Base-by-base conservation (phyloP, 92 coral and sea anemone species). In the Bergia sp. region DNA sequence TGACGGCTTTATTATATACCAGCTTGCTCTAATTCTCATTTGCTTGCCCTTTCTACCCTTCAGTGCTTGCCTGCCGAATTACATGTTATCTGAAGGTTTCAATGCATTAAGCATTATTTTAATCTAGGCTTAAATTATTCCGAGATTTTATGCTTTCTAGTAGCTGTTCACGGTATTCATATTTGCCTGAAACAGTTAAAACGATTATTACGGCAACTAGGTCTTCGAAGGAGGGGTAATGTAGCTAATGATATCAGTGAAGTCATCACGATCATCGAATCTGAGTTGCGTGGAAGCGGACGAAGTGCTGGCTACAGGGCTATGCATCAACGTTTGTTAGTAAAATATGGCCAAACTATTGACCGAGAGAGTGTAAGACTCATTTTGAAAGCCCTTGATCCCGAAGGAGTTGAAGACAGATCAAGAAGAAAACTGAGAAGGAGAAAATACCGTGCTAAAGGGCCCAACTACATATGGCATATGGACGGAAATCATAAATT, bases 111-210 rank as follows among this genome's bases (percentile, higher is more conserved):
- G 67, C 86, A 50, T 39, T 87, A 87, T 77, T 86, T 86, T 86
- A 86, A 76, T 37, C 42, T 44, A 47, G 89, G 89, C 39, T 76
- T 50, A 36, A 76, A 79, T 53, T 77, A 86, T 79, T 76, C 89
- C 43, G 76, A 86, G 74, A 77, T 86, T 74, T 65, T 86, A 74
- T 57, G 73, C 74, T 86, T 86, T 86, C 42, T 86, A 41, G 74
- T 76, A 47, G 85, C 85, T 47, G 81, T 76, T 44, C 89, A 86
- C 82, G 75, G 85, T 45, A 86, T 86, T 79, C 85, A 86, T 74
- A 76, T 85, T 73, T 85, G 36, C 47, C 61, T 61, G 76, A 67
- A 40, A 85, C 88, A 85, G 76, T 73, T 85, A 50, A 85, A 85
- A 85, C 88, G 88, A 73, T 23, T 85, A 67, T 43, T 85, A 43